Conservation (phyloP, 1,140 invertebrate species). For the Drosophila parabipectinata region DNA sequence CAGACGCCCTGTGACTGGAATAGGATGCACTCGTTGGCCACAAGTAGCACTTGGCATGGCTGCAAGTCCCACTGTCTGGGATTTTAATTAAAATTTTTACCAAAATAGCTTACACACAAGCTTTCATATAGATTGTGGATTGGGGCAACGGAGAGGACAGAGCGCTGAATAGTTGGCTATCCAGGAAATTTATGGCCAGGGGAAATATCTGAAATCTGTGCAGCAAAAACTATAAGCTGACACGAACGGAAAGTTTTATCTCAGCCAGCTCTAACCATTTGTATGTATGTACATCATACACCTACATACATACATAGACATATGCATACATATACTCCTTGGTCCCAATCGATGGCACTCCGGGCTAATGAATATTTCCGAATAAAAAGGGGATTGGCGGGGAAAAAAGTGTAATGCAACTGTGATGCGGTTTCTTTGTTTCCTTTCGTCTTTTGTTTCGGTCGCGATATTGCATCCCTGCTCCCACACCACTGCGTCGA, state of each 20-base stretch:
- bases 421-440: slow-evolving; percentile 67
- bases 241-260: slow-evolving; percentile 62
- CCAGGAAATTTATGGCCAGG: slow-evolving; percentile 69
- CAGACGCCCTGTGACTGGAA: slow-evolving; percentile 42
- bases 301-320: no score
- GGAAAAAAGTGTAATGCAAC: slow-evolving; percentile 49
- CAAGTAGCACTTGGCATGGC: slow-evolving; percentile 21
- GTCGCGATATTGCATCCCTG: slow-evolving; percentile 21
- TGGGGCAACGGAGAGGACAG: slow-evolving; percentile 9
- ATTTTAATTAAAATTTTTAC: slow-evolving; percentile 81
- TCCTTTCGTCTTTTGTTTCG: slow-evolving; percentile 47
- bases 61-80: slow-evolving; percentile 72
- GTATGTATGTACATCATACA: background rate
- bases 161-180: slow-evolving; percentile 70
- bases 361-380: slow-evolving; percentile 75
- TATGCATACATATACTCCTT: background rate
- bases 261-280: slow-evolving; percentile 10
- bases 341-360: slow-evolving; percentile 50
- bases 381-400: slow-evolving; percentile 20
- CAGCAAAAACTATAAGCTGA: slow-evolving; percentile 71
- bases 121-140: background rate
- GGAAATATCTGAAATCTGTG: slow-evolving; percentile 61
- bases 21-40: slow-evolving; percentile 8
- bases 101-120: slow-evolving; percentile 57
- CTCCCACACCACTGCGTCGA: slow-evolving; percentile 25